Base-by-base conservation (phyloP, 1,140 invertebrate genomes). In the Brachystomella parvula region DNA sequence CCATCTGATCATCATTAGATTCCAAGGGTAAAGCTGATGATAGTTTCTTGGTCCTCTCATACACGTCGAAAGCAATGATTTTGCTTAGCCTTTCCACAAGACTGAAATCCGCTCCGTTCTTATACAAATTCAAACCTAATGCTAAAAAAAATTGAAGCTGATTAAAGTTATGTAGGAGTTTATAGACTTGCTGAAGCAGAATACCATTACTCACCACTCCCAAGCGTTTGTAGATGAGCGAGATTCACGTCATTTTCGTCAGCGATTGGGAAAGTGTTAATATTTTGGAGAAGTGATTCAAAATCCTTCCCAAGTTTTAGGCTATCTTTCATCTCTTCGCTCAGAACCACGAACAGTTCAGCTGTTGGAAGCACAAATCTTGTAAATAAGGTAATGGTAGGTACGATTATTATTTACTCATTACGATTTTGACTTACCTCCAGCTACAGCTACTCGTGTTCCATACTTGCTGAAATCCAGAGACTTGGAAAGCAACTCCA, bases 271-370 rank as follows among this genome's bases (percentile, higher is more conserved):
- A 53, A 53, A 53, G 12, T 17, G 12, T 15, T 19, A 17, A 28
- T 12, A 57, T 28, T 28, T 28, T 57, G 12, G 26, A 44, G 32
- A 9, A 47, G 32, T 53, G 12, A 24, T 6, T 79, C 78, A 9
- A 86, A 73, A 72, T 82, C 78, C 32, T 78, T 74, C 70, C 83
- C 77, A 1, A 81, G 6, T 15, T 15, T 12, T 17, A 53, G 12
- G 12, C 12, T 81, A 57, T 74, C 72, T 9, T 76, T 70, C 77
- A 88, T 88, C 57, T 87, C 85, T 77, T 88, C 87, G 1, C 84
- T 81, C 56, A 87, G 80, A 32, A 86, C 84, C 64, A 86, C 78
- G n/a, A n/a, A n/a, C n/a, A n/a, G n/a, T n/a, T n/a, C n/a, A n/a
- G n/a, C n/a, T n/a, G n/a, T n/a, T n/a, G n/a, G n/a, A n/a, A n/a